Conservation (phyloP, 1,140 invertebrate genomes). For the Vanessa atalanta region DNA sequence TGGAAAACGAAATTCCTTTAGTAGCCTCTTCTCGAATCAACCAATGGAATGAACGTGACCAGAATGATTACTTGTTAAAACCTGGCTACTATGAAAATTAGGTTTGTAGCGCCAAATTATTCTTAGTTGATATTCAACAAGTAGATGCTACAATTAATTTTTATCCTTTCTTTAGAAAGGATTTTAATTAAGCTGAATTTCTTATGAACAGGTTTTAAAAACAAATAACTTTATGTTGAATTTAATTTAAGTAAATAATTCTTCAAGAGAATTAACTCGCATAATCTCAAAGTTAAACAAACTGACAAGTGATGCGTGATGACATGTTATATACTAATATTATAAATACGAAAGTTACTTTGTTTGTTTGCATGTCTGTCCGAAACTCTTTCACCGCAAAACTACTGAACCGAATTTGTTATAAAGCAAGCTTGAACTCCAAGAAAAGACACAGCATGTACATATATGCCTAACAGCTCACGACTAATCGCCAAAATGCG, state of each 20-base stretch:
- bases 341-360: too few species aligned
- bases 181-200: constrained; percentile 9
- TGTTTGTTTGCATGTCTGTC: too few species aligned
- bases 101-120: constrained; percentile 35
- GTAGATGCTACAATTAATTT: constrained; percentile 23
- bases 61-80: constrained; percentile 22
- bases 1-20: constrained; percentile 14
- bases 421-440: too few species aligned
- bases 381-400: too few species aligned
- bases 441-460: too few species aligned
- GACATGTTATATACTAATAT: too few species aligned
- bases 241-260: not conserved
- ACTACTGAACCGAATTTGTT: too few species aligned
- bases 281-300: too few species aligned
- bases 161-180: constrained; percentile 16
- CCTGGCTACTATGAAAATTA: constrained; percentile 26
- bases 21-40: constrained; percentile 32
- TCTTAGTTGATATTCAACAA: constrained; percentile 34
- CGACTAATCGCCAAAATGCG: too few species aligned
- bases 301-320: too few species aligned
- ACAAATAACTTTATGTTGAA: not conserved
- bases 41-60: constrained; percentile 25
- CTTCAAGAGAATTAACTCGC: too few species aligned
- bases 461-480: too few species aligned
- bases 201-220: not conserved